Evolutionary conservation across 1,140 invertebrate species (phyloP).

Genomic region (Lepidurus apus): DNA sequence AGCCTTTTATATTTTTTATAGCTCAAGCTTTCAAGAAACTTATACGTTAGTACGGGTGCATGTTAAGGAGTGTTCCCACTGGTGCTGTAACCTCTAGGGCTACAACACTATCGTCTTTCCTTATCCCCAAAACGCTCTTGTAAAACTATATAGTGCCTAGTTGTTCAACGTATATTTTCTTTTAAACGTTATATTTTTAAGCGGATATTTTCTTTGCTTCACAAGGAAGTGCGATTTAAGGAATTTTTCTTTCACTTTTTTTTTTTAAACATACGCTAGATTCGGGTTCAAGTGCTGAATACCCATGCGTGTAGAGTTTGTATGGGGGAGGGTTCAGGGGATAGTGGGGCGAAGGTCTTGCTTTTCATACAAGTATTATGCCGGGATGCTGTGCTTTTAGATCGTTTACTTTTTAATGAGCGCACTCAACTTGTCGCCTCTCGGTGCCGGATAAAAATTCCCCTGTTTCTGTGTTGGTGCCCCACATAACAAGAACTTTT

Average conservation of each 20-base stretch:
- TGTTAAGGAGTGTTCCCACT: slow-evolving; percentile 21
- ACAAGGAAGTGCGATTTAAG: too few species aligned
- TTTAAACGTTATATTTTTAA: background rate
- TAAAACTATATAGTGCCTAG: slow-evolving; percentile 8
- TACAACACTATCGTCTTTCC: slow-evolving; percentile 21
- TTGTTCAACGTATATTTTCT: background rate
- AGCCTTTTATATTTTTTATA: slow-evolving; percentile 3
- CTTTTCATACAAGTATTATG: background rate
- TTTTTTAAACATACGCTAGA: too few species aligned
- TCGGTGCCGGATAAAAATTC: background rate
- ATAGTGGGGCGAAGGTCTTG: too few species aligned
- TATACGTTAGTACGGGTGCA: slow-evolving; percentile 12
- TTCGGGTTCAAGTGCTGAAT: too few species aligned
- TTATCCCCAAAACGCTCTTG: background rate
- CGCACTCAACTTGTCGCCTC: background rate
- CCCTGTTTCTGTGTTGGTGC: background rate
- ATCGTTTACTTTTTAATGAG: slow-evolving; percentile 19
- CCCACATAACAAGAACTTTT: background rate
- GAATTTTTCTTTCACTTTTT: too few species aligned
- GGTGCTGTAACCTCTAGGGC: slow-evolving; percentile 17
- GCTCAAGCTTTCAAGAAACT: slow-evolving; percentile 15
- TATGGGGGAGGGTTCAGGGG: too few species aligned
- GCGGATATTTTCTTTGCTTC: background rate
- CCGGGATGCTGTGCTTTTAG: slow-evolving; percentile 18
- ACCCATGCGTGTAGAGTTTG: too few species aligned